Conservation (phyloP, 1,140 invertebrate species). For the Leptonema lineaticorne region DNA sequence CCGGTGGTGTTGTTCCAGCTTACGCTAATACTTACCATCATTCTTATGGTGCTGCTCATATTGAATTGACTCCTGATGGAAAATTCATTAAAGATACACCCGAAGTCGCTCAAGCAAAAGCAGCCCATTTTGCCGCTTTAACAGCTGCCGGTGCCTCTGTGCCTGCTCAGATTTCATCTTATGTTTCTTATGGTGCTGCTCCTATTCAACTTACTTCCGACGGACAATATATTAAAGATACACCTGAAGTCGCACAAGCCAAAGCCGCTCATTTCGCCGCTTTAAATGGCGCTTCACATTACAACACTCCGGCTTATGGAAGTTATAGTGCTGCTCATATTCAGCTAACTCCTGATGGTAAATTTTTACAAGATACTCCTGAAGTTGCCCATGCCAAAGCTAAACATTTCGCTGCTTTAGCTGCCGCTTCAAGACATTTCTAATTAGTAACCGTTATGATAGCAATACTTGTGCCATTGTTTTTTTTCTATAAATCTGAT, state of each 20-base stretch:
- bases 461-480: too few relatives aligned
- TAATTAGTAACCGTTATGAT: background rate
- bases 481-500: too few relatives aligned
- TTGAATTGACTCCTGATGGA: slow-evolving; percentile 39
- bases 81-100: slow-evolving; percentile 46
- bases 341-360: slow-evolving; percentile 48
- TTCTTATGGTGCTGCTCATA: slow-evolving; percentile 43
- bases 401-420: slow-evolving; percentile 50
- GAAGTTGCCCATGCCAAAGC: slow-evolving; percentile 50
- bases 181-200: slow-evolving; percentile 43
- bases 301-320: slow-evolving; percentile 7
- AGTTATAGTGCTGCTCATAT: slow-evolving; percentile 24
- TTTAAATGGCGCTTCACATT: background rate
- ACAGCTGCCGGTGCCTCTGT: slow-evolving; percentile 46
- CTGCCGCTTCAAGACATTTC: slow-evolving; percentile 24
- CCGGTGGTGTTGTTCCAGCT: background rate
- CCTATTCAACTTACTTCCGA: slow-evolving; percentile 55
- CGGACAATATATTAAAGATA: slow-evolving; percentile 47
- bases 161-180: slow-evolving; percentile 5
- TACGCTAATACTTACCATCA: background rate
- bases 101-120: slow-evolving; percentile 49
- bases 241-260: slow-evolving; percentile 38
- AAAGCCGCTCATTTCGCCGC: slow-evolving; percentile 36
- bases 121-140: slow-evolving; percentile 52
- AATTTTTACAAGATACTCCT: slow-evolving; percentile 45